Conservation (phyloP, 2,797 vertebrate genomes). For the Siniperca undulata region DNA sequence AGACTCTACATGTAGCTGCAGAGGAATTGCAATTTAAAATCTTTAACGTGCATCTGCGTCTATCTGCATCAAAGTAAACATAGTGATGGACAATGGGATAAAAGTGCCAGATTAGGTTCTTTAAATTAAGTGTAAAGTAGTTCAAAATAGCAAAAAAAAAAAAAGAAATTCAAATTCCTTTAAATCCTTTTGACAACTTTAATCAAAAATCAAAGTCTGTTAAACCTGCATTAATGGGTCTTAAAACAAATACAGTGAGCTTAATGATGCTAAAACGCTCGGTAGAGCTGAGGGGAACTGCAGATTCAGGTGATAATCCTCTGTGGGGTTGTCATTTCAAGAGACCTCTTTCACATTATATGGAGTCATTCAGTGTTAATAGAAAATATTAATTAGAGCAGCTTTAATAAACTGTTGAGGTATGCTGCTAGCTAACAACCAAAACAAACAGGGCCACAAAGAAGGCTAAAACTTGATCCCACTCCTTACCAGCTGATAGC, state of each 20-base stretch:
- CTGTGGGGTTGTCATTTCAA: not conserved
- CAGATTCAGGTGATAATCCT: not conserved
- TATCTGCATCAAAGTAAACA: not conserved
- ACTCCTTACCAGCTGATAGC: not conserved
- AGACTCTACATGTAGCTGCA: not conserved
- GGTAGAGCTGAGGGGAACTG: not conserved
- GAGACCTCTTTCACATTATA: too few species aligned
- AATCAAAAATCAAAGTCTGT: too few species aligned
- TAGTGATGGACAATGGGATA: not conserved
- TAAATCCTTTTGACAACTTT: too few species aligned
- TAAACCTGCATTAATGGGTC: not conserved
- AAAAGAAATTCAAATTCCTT: too few species aligned
- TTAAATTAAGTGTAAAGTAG: not conserved
- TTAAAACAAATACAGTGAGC: not conserved
- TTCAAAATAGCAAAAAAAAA: not conserved
- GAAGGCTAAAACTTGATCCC: not conserved
- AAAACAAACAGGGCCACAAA: not conserved
- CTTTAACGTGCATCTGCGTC: not conserved
- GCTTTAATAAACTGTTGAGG: not conserved
- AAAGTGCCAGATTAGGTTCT: not conserved
- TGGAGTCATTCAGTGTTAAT: not conserved
- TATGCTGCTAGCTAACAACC: not conserved
- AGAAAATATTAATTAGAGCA: not conserved
- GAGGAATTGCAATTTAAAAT: not conserved
- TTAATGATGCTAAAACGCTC: not conserved